Base-by-base conservation (phyloP, 2,113 vertebrate species). In the Axis porcinus region DNA sequence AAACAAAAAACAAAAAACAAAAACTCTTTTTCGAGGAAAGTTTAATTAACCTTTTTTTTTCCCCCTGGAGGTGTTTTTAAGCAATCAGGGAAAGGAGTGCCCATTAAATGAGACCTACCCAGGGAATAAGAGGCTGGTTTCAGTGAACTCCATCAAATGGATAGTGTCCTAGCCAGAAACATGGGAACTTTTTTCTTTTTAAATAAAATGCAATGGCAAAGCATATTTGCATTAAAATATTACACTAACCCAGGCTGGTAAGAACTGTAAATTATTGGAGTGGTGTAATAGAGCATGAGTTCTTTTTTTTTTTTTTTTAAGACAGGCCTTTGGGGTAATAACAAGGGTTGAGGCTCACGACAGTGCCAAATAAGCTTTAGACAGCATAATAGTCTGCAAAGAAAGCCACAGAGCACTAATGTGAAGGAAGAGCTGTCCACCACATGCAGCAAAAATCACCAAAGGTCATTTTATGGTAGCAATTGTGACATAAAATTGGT, bases 381-480 rank as follows among this genome's bases (percentile, higher is more conserved):
- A 99, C 99, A 99, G 99, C 99, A 99, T 99, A 99, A 99, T 99
- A 99, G 99, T 99, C 99, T 98, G 97, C 99, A 99, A 99, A 99
- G 99, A 99, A 99, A 99, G 99, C 99, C 99, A 98, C 98, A 98
- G 99, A 98, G 98, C 99, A 98, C 99, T 99, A 99, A 99, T 99
- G 99, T 99, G 99, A 99, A 99, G 99, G 98, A 99, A 99, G 99
- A 99, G 98, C 99, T 99, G 99, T 99, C 99, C 99, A 99, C 99
- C 99, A 99, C 99, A 99, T 99, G 99, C 99, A 99, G 99, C 98
- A 99, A 99, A 99, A 99, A 99, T 99, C 99, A 99, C 99, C 99
- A 99, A 99, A 99, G 99, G 99, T 99, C 99, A 99, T 99, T 99
- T 99, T 99, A 99, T 99, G 99, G 99, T 99, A 99, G 99, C 99